Conservation (phyloP, 2,797 vertebrate species). For the Notolepis coatsorum region DNA sequence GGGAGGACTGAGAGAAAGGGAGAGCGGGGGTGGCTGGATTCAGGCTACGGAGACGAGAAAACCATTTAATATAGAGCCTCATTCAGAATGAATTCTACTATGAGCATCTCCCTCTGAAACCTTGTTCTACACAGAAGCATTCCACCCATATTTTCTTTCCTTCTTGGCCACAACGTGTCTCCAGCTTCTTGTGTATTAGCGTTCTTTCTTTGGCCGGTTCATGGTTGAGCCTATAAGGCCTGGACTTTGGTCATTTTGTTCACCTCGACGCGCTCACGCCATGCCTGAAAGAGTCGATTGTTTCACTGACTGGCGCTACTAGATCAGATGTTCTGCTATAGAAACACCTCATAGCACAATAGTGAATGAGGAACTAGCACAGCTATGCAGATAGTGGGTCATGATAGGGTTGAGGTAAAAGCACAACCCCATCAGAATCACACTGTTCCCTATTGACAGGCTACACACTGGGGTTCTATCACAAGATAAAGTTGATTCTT, state of each 20-base stretch:
- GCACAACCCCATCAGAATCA: not conserved
- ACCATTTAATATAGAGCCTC: conserved; percentile 27
- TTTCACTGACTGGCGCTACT: conserved; percentile 39
- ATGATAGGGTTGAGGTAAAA: not conserved
- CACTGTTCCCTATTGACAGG: not conserved
- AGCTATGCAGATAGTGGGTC: conserved; percentile 11
- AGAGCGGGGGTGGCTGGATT: conserved; percentile 44
- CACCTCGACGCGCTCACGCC: conserved; percentile 39
- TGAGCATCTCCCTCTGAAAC: not conserved
- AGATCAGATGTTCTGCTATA: conserved; percentile 24
- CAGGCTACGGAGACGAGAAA: conserved; percentile 10
- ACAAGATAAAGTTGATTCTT: too few species aligned
- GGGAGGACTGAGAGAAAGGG: conserved; percentile 44
- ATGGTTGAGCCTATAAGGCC: conserved; percentile 3
- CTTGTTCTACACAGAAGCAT: not conserved
- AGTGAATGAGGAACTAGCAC: conserved; percentile 18
- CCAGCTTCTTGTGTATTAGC: conserved; percentile 7
- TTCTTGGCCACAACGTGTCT: too few species aligned
- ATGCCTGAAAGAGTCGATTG: conserved; percentile 61
- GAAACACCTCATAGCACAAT: conserved; percentile 21
- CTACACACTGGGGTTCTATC: too few species aligned
- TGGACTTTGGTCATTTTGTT: conserved; percentile 62
- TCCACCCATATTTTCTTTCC: not conserved
- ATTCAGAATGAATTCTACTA: conserved; percentile 17
- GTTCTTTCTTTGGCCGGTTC: conserved; percentile 17